phyloP scores from a whole-genome alignment of 2,797 vertebrate genomes.

The Brachyalestes nurse region DNA sequence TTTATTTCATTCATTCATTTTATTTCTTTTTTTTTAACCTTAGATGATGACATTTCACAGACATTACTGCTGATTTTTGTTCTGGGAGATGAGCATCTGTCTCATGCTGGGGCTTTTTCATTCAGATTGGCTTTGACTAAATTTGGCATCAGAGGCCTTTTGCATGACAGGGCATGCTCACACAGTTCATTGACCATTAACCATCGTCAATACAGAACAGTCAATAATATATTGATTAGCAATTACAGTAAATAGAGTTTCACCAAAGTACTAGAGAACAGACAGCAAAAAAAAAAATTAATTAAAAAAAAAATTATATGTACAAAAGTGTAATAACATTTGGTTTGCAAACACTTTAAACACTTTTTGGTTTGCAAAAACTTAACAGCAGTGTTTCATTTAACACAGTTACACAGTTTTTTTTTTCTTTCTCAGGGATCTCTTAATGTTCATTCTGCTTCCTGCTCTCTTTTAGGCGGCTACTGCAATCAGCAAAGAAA shows the following conservation, averaged over 20 bases:
- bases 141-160: conserved; percentile 37
- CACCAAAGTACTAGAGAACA: conserved; percentile 33
- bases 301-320: too few relatives aligned
- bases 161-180: conserved; percentile 27
- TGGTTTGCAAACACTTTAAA: too few relatives aligned
- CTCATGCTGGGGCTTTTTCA: conserved; percentile 37
- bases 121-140: conserved; percentile 35
- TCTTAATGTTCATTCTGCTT: not conserved
- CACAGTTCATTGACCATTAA: conserved; percentile 39
- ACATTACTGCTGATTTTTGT: not conserved
- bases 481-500: conserved; percentile 91
- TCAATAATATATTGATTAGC: conserved; percentile 53
- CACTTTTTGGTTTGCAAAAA: too few relatives aligned
- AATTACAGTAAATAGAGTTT: conserved; percentile 50
- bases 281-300: too few relatives aligned
- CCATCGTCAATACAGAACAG: conserved; percentile 40
- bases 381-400: too few relatives aligned
- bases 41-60: not conserved
- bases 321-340: too few relatives aligned
- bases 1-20: not conserved
- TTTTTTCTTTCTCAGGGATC: too few relatives aligned
- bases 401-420: too few relatives aligned
- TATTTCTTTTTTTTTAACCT: not conserved
- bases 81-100: not conserved
- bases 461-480: conserved; percentile 78